A percentile compares a stretch with the other conserved stretches of the same genome.
Evolutionary conservation across 2,113 vertebrate species (phyloP).

Genomic region (Cichladusa arquata): DNA sequence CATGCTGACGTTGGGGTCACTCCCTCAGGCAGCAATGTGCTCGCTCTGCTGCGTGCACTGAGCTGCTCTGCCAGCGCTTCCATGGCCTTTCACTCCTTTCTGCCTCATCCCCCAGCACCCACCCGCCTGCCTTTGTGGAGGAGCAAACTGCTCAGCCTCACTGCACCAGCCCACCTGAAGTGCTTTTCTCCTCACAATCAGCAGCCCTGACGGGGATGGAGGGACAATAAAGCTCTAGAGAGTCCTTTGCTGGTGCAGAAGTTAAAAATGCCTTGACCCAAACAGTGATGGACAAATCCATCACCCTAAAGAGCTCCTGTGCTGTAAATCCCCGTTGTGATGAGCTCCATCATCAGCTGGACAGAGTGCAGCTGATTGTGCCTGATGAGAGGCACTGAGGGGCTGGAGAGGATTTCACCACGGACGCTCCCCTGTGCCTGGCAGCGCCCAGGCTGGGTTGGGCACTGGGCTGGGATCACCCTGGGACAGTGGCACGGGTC

Average conservation of each 20-base stretch:
- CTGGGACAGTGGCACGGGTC: not conserved
- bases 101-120: not conserved
- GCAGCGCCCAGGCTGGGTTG: accelerated
- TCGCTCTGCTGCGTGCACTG: not conserved
- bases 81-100: constrained; percentile 14
- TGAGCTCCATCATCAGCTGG: not conserved
- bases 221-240: not conserved
- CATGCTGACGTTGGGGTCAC: constrained; percentile 5
- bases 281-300: not conserved
- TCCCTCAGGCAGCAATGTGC: constrained; percentile 27
- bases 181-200: not conserved
- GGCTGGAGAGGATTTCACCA: accelerated
- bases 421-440: not conserved
- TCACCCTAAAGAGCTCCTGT: not conserved
- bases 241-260: not conserved
- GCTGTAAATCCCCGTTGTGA: not conserved
- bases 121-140: not conserved
- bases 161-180: not conserved
- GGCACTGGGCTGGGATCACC: not conserved
- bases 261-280: not conserved
- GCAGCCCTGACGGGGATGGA: not conserved
- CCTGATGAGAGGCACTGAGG: not conserved
- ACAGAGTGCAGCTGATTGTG: not conserved
- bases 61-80: not conserved
- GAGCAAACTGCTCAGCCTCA: not conserved